Evolutionary conservation across 2,113 vertebrate species (phyloP), one percentile per base, ranked within the genome.

Genomic region (Passer montanus): DNA sequence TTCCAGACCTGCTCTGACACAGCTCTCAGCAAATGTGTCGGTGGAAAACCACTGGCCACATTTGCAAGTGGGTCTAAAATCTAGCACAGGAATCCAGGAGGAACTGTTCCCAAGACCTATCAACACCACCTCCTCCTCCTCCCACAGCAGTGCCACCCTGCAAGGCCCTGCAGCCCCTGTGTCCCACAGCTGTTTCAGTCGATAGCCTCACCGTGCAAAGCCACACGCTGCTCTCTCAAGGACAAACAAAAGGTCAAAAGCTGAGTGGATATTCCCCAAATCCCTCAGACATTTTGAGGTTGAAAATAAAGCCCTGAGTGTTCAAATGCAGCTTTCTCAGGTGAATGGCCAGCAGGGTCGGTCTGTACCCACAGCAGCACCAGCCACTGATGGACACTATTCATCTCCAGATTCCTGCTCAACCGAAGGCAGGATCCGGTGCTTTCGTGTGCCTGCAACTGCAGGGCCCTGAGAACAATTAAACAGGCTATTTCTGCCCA

Each of bases 41-140:
- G 77, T 81, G 87, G 94, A 96, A 95, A 95, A 94, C 78, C 95
- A 93, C 89, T 21, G 78, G 84, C 74, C 62, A 81, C 28, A 0
- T 56, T 91, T 59, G 75, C 62, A 89, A 84, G 44, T 30, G 59
- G 53, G 55, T 80, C 79, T 87, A 26, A 87, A 92, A 78, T 78
- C 55, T 33, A 64, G 58, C 82, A 76, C 47, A 67, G 47, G 67
- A 95, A 66, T 60, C 33, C 91, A 83, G 75, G 24, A 91, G 68
- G 80, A 89, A 18, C 59, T 41, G 53, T 41, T 74, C 46, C 72
- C 67, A 72, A 84, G 24, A 56, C 24, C 52, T 16, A 16, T 10
- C 56, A 53, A 31, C 15, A 33, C 8, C 64, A 59, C 9, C 59
- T 86, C 33, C 46, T 76, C 63, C 83, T 41, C 43, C 43, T 43